Conservation (phyloP, 2,888 invertebrate species). For the Nymphalis c-album region DNA sequence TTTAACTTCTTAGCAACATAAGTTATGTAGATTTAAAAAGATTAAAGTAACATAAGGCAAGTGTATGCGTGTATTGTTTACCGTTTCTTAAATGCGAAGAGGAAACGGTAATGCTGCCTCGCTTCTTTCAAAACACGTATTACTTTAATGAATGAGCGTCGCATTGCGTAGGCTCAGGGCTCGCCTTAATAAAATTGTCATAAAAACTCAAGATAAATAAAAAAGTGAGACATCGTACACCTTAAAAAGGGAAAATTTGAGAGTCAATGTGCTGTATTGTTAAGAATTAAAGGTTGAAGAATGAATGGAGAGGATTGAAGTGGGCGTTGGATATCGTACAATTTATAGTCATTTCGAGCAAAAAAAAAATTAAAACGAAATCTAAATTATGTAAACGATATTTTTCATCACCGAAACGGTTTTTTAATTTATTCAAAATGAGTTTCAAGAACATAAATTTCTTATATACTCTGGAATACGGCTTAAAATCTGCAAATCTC, state of each 20-base stretch:
- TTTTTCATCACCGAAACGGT: constrained; percentile 5
- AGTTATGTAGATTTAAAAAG: constrained; percentile 13
- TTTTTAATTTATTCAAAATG: not conserved
- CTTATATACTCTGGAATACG: not conserved
- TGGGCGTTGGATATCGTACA: constrained; percentile 27
- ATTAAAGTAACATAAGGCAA: constrained; percentile 12
- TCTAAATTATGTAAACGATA: constrained; percentile 1
- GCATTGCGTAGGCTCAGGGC: constrained; percentile 59
- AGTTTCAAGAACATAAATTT: not conserved
- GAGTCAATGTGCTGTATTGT: constrained; percentile 61
- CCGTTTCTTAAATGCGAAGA: constrained; percentile 26
- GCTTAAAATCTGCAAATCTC: not conserved
- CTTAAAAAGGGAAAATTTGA: constrained; percentile 48
- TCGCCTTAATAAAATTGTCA: constrained; percentile 73
- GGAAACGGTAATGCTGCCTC: constrained; percentile 34
- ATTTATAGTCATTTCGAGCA: constrained; percentile 14
- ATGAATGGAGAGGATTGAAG: constrained; percentile 45
- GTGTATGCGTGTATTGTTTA: constrained; percentile 25
- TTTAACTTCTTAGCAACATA: constrained; percentile 3
- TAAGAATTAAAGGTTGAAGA: constrained; percentile 42
- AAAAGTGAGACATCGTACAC: constrained; percentile 46
- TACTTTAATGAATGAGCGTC: constrained; percentile 67
- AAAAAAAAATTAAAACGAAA: constrained; percentile 4
- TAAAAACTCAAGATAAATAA: constrained; percentile 64
- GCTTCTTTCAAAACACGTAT: constrained; percentile 48